Percentiles rank a stretch among this genome's conserved stretches.
Evolutionary conservation across 2,797 vertebrate species (phyloP).

Genomic region (Merluccius polli): DNA sequence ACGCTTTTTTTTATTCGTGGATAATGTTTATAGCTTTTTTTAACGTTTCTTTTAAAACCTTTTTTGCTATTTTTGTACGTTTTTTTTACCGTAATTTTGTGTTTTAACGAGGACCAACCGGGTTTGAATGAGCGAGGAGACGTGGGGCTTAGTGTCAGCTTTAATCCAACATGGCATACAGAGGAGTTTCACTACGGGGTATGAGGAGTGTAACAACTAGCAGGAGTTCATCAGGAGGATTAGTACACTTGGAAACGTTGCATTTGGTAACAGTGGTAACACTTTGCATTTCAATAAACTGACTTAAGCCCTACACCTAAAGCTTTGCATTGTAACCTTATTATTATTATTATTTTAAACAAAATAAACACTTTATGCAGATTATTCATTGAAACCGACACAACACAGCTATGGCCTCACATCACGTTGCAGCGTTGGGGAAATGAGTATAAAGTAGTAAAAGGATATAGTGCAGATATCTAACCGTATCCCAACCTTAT

Average conservation of each 20-base stretch:
- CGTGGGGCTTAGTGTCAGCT: neutral
- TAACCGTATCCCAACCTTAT: neutral
- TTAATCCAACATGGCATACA: neutral
- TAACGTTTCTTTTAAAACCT: neutral
- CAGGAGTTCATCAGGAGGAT: neutral
- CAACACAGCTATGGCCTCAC: constrained; percentile 19
- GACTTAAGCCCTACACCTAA: constrained; percentile 27
- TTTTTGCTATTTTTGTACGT: neutral
- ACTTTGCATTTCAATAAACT: constrained; percentile 53
- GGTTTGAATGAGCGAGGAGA: neutral
- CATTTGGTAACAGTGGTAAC: constrained; percentile 35
- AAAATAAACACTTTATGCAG: constrained; percentile 50
- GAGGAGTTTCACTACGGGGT: neutral
- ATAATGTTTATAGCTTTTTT: constrained; percentile 4
- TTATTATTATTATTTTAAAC: constrained; percentile 43
- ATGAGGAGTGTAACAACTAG: neutral
- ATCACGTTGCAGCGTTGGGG: constrained; percentile 47
- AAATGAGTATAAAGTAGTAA: neutral
- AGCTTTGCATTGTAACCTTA: constrained; percentile 40
- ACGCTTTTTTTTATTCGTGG: neutral
- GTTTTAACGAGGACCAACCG: neutral
- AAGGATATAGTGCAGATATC: neutral
- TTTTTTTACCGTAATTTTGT: neutral
- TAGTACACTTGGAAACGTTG: neutral
- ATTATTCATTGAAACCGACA: constrained; percentile 35